A percentile compares a stretch with the other conserved stretches of the same genome.
Conservation (phyloP, 2,113 vertebrate species). For the Phasianus colchicus region DNA sequence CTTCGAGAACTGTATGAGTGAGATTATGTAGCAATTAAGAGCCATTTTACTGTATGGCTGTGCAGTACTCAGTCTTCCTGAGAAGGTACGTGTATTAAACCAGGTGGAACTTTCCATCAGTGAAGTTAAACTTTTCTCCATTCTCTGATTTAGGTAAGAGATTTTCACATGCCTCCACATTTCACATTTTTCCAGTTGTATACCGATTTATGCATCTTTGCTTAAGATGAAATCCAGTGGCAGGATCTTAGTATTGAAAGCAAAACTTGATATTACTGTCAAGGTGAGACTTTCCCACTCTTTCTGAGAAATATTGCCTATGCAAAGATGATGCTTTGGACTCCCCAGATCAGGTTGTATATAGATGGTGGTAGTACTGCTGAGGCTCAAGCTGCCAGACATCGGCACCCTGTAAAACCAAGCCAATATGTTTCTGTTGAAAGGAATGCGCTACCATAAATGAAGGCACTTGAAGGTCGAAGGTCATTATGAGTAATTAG, state of each 20-base stretch:
- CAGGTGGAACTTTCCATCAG: background rate
- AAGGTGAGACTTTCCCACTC: background rate
- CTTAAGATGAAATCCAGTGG: background rate
- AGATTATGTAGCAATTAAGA: background rate
- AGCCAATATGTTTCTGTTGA: constrained; percentile 69
- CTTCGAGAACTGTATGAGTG: background rate
- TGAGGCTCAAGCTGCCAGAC: constrained; percentile 54
- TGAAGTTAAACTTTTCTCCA: background rate
- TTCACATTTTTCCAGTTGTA: background rate
- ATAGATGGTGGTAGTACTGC: background rate
- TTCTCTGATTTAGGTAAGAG: background rate
- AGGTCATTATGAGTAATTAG: constrained; percentile 80
- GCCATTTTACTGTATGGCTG: background rate
- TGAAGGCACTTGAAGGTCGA: constrained; percentile 82
- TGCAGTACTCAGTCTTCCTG: background rate
- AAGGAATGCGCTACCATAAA: constrained; percentile 80
- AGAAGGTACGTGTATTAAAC: background rate
- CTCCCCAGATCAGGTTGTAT: background rate
- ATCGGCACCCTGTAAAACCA: constrained; percentile 74
- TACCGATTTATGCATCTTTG: accelerated
- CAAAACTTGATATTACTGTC: background rate
- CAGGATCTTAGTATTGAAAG: background rate
- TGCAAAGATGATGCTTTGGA: background rate
- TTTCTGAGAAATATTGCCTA: background rate
- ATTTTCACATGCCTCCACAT: accelerated